Base-by-base conservation (phyloP, 2,888 invertebrate species). In the Bembecia ichneumoniformis region DNA sequence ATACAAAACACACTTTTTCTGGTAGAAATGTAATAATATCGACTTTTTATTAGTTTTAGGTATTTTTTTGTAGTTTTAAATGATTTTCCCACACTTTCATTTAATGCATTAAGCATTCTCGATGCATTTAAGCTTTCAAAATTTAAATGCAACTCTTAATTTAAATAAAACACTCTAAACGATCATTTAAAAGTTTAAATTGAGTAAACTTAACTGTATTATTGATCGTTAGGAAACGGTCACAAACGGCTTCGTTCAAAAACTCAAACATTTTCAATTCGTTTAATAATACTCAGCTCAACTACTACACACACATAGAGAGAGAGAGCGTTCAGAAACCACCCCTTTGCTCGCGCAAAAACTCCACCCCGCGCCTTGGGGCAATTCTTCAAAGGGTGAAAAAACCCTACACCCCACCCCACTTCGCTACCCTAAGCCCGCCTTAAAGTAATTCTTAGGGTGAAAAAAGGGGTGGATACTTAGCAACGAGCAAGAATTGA, bases 311-410 rank as follows among this genome's bases (percentile, higher is more conserved):
- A 60, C 79, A 73, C 81, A n/a, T n/a, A 77, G 75, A 71, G 7
- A 28, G 9, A 77, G 76, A 49, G 45, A 59, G 57, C 63, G 59
- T 59, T 62, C 63, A 63, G 46, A 20, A 44, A 14, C 64, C 71
- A 66, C 70, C 64, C 61, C 64, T 63, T 1, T 14, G 13, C 10
- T 44, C 48, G 34, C 62, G 66, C 68, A 68, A 69, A 74, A 71
- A 71, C 75, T 46, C 47, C 72, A 63, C 82, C 80, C 72, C 74
- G 68, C 72, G 82, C 82, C 82, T 82, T 82, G 71, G 82, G 82
- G 82, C 82, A 82, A 84, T 86, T 86, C 84, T 86, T 86, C 84
- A 83, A 84, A 83, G 84, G 86, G 86, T 77, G 83, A 82, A 86
- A 86, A 86, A 86, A 86, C 76, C 77, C 59, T 54, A 53, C 49